Evolutionary conservation across 2,797 vertebrate species (phyloP).

Genomic region (Rhabdomys pumilio): DNA sequence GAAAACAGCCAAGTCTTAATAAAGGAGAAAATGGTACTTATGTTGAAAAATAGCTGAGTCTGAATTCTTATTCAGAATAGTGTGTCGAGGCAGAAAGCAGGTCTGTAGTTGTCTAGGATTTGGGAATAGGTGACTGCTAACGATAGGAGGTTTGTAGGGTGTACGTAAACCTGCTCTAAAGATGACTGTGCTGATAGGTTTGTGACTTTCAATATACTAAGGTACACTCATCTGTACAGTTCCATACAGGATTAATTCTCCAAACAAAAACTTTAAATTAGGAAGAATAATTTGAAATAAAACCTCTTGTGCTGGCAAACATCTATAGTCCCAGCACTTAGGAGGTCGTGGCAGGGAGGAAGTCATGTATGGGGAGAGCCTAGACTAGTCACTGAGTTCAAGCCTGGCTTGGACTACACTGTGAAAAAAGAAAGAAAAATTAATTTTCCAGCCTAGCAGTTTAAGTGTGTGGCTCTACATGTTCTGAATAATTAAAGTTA

Average conservation of each 20-base stretch:
- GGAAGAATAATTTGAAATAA: background rate
- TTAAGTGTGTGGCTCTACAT: background rate
- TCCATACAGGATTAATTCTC: background rate
- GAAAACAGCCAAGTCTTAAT: slow-evolving; percentile 31
- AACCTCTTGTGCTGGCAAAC: background rate
- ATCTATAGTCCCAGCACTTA: background rate
- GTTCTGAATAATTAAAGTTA: slow-evolving; percentile 14
- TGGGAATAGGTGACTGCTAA: background rate
- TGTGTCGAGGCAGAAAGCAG: background rate
- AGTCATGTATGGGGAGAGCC: background rate
- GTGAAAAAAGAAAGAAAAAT: background rate
- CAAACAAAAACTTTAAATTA: background rate
- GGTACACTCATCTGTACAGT: background rate
- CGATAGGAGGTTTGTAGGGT: background rate
- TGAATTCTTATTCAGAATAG: slow-evolving; percentile 15
- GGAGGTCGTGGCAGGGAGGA: background rate
- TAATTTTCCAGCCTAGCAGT: slow-evolving; percentile 20
- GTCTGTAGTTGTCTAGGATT: background rate
- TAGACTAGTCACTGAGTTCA: background rate
- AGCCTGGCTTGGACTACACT: background rate
- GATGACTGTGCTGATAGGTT: background rate
- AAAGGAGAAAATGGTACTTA: background rate
- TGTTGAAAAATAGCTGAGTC: slow-evolving; percentile 48
- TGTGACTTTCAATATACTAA: background rate
- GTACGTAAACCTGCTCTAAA: background rate